These are phyloP conservation scores for Microplitis mediator DNA, from an alignment of 1,140 invertebrate genomes.

Conservation along the genomic window DNA sequence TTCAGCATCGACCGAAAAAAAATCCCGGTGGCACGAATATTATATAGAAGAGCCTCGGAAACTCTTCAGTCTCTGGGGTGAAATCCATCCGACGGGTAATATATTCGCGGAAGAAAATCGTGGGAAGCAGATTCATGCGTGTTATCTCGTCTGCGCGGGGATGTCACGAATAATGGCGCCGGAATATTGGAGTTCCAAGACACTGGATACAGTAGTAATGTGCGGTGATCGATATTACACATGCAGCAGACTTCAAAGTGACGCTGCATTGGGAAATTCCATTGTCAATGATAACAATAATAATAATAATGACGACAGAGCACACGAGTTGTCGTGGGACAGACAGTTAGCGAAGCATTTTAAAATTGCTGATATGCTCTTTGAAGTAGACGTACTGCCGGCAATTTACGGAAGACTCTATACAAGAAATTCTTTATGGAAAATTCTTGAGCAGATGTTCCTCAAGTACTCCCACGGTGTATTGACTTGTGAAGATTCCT, in stretches of 20 bases:
- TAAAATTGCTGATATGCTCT: constrained; percentile 44
- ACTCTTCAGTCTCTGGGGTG: constrained; percentile 47
- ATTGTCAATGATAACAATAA: not conserved
- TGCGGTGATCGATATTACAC: constrained; percentile 49
- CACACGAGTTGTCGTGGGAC: constrained; percentile 17
- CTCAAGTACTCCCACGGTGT: constrained; percentile 40
- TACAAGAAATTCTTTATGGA: constrained; percentile 38
- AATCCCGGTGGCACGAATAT: constrained; percentile 46
- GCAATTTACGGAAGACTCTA: constrained; percentile 41
- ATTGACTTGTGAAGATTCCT: constrained; percentile 44
- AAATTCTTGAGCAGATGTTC: constrained; percentile 40
- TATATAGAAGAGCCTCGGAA: constrained; percentile 40
- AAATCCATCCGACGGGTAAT: constrained; percentile 43
- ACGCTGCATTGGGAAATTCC: not conserved
- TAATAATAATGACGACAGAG: no score
- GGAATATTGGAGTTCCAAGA: constrained; percentile 50
- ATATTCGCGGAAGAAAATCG: constrained; percentile 46
- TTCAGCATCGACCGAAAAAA: not conserved
- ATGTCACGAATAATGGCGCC: constrained; percentile 51
- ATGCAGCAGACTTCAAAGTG: constrained; percentile 37
- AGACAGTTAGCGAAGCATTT: constrained; percentile 36
- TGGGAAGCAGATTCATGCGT: constrained; percentile 43
- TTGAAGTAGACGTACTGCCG: constrained; percentile 40
- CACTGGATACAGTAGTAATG: constrained; percentile 45
- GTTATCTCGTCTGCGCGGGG: constrained; percentile 50